Base-by-base conservation (phyloP, 2,888 invertebrate species). In the Drosophila vallismaia region DNA sequence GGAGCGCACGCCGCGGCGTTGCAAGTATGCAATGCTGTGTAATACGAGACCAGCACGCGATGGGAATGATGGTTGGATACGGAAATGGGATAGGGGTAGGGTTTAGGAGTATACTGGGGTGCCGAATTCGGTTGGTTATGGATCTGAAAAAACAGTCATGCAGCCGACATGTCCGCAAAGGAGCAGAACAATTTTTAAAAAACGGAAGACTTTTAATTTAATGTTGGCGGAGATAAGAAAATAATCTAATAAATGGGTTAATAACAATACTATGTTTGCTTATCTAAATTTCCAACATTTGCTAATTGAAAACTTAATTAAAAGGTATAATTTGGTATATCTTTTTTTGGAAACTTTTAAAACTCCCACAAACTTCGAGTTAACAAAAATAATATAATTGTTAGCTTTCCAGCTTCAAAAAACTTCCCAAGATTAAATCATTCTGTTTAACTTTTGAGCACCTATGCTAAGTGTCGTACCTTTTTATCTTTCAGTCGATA, bases 21-120 rank as follows among this genome's bases (percentile, higher is more conserved):
- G 63, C 68, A 71, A 70, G 51, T 62, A 59, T 76, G 71, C 72
- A 63, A 58, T 58, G 59, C 54, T 54, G 83, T 51, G 80, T 74
- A 81, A 81, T 75, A 50, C 51, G 73, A 84, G 60, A 81, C 68
- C 59, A 49, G 40, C 81, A 81, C 84, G 81, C 81, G 78, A 81
- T 84, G 62, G 40, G 52, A 31, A 55, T 31, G 14, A 54, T 67
- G 55, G 57, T 45, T 6, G 36, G 12, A 36, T 26, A 48, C 24
- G 44, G 38, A 40, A 10, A 46, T 6, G 33, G 31, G 10, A 42
- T 10, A 12, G 48, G 38, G 44, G 14, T 24, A 52, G 44, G 44
- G 14, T 10, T 38, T 12, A 40, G 40, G 52, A 53, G 31, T 19
- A n/a, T 36, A 36, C 44, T 5, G 4, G 42, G 28, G 53, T 44